Percentiles rank a stretch among this genome's conserved stretches.
These are phyloP conservation scores for Akabosia matsudoensis DNA, from an alignment of 1,140 invertebrate species.

Conservation along the genomic window DNA sequence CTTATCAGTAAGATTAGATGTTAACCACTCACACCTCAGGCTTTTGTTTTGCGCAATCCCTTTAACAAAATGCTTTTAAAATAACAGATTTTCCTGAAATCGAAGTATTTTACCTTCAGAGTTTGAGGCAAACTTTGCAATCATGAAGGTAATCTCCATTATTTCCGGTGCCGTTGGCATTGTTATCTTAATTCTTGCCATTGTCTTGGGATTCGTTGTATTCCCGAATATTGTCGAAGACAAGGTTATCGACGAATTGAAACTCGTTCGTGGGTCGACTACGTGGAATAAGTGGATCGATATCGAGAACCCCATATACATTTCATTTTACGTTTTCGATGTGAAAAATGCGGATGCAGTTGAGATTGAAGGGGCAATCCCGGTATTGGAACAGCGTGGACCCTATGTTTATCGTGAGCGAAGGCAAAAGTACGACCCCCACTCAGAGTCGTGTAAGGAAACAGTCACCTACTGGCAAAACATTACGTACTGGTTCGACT, in stretches of 20 bases:
- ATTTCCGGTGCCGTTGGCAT: not conserved
- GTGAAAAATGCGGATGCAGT: conserved; percentile 23
- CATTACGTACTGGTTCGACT: not conserved
- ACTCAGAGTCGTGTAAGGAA: not conserved
- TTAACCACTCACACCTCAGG: no score
- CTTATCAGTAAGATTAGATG: no score
- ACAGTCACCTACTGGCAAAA: conserved; percentile 8
- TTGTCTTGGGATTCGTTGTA: not conserved
- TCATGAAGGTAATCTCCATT: not conserved
- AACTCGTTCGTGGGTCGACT: not conserved
- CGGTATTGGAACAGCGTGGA: not conserved
- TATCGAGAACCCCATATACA: conserved; percentile 1
- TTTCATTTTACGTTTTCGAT: conserved; percentile 38
- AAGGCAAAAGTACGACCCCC: not conserved
- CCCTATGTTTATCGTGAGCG: conserved; percentile 1
- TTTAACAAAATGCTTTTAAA: no score
- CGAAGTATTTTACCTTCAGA: no score
- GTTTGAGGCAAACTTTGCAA: no score
- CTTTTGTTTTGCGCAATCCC: no score
- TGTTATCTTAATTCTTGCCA: not conserved
- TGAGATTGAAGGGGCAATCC: not conserved
- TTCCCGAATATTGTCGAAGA: not conserved
- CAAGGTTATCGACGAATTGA: not conserved
- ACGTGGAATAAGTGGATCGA: not conserved
- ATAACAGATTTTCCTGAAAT: no score